Conservation (phyloP, 2,888 invertebrate species). For the Phortica okadai region DNA sequence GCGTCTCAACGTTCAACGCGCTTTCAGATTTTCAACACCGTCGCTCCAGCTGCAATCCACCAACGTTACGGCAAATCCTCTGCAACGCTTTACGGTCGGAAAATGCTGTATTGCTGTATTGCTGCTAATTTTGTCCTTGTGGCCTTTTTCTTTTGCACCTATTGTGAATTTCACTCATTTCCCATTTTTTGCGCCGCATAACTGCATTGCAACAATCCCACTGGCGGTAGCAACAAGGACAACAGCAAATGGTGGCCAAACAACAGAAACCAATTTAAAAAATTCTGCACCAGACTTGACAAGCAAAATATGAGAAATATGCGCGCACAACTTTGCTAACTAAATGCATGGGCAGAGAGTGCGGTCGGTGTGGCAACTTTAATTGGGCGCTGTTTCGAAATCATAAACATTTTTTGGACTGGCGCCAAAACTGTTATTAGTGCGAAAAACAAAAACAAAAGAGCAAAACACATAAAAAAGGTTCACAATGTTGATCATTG, state of each 20-base stretch:
- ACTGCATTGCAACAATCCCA: background rate
- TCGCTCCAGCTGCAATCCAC: conserved; percentile 9
- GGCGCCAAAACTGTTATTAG: conserved; percentile 42
- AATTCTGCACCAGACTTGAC: conserved; percentile 3
- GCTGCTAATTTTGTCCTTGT: conserved; percentile 30
- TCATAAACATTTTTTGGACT: conserved; percentile 56
- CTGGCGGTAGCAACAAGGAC: conserved; percentile 1
- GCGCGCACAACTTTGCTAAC: background rate
- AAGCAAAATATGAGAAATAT: conserved; percentile 21
- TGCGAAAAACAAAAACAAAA: conserved; percentile 42
- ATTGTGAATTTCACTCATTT: conserved; percentile 1
- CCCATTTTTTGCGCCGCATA: background rate
- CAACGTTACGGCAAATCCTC: conserved; percentile 40
- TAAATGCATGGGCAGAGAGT: background rate
- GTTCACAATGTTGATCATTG: conserved; percentile 21
- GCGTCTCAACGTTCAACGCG: background rate
- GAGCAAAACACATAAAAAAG: conserved; percentile 14
- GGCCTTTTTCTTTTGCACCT: background rate
- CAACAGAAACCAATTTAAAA: conserved; percentile 27
- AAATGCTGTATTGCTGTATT: conserved; percentile 15
- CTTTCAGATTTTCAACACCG: background rate
- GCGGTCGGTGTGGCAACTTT: conserved; percentile 33
- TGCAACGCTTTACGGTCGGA: conserved; percentile 33
- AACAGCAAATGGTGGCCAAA: conserved; percentile 13
- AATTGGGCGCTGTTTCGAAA: conserved; percentile 51